Percentiles rank a stretch among this genome's conserved stretches.
phyloP scores from a whole-genome alignment of 1,140 invertebrate species.

The Drosophila lacertosa region DNA sequence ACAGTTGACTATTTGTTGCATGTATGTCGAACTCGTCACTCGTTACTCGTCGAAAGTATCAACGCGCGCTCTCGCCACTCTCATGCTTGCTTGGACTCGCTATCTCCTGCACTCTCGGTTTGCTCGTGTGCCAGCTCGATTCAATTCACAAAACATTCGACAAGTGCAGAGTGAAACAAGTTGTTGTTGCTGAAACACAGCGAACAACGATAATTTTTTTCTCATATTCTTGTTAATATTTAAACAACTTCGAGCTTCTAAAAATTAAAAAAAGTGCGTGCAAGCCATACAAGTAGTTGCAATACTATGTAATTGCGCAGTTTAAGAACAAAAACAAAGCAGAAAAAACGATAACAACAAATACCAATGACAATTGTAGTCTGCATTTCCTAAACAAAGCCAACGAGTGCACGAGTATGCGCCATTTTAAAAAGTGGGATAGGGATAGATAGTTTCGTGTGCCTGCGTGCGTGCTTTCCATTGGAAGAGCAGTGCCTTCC shows the following conservation, averaged over 20 bases:
- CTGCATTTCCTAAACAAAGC: slow-evolving; percentile 80
- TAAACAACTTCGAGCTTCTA: slow-evolving; percentile 29
- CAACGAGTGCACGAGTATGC: slow-evolving; percentile 69
- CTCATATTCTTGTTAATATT: slow-evolving; percentile 17
- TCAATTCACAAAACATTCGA: slow-evolving; percentile 80
- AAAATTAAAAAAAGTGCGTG: slow-evolving; percentile 38
- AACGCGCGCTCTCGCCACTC: neutral
- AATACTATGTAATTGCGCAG: neutral
- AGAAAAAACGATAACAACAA: slow-evolving; percentile 3
- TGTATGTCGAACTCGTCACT: slow-evolving; percentile 56
- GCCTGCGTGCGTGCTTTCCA: slow-evolving; percentile 76
- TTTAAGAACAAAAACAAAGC: slow-evolving; percentile 14
- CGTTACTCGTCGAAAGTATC: neutral
- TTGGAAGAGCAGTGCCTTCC: slow-evolving; percentile 57
- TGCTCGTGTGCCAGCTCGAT: slow-evolving; percentile 39
- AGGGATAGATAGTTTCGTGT: slow-evolving; percentile 80
- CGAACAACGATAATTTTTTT: slow-evolving; percentile 62
- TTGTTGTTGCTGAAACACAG: slow-evolving; percentile 79
- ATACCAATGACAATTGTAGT: slow-evolving; percentile 35
- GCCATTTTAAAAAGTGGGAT: slow-evolving; percentile 81
- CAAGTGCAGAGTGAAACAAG: slow-evolving; percentile 82
- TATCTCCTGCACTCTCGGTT: slow-evolving; percentile 4
- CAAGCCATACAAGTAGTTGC: neutral
- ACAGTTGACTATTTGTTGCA: slow-evolving; percentile 82
- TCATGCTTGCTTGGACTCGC: slow-evolving; percentile 13